phyloP scores from a whole-genome alignment of 2,888 invertebrate genomes.

The Aporophyla nigra region DNA sequence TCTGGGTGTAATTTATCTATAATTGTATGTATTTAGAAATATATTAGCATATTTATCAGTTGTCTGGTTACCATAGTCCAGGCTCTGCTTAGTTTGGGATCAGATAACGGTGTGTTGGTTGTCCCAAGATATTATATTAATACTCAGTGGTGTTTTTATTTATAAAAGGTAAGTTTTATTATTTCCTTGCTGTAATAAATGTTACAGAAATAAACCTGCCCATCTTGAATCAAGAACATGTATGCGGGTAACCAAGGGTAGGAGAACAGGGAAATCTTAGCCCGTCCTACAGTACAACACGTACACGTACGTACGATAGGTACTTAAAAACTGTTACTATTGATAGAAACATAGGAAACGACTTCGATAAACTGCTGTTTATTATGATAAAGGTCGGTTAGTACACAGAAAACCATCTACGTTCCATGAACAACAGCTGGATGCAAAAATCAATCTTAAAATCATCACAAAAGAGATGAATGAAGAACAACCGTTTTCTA shows the following conservation, averaged over 20 bases:
- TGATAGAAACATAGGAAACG: not conserved
- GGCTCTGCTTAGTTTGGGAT: no score
- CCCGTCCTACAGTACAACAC: no score
- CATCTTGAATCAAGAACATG: not conserved
- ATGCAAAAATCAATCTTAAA: not conserved
- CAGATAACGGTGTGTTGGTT: no score
- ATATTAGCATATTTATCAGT: no score
- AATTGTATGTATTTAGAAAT: no score
- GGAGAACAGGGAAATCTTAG: not conserved
- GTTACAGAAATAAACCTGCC: not conserved
- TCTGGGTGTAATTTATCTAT: no score
- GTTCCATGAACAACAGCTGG: conserved; percentile 33
- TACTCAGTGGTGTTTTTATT: not conserved
- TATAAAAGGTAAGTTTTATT: not conserved
- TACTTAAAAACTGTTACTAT: not conserved
- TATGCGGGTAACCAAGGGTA: no score
- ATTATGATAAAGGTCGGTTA: not conserved
- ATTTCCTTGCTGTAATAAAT: not conserved
- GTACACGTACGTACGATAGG: no score
- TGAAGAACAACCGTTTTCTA: not conserved
- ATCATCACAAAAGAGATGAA: not conserved
- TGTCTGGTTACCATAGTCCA: no score
- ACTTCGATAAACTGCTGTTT: not conserved
- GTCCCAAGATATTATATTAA: no score
- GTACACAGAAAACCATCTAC: not conserved